Base-by-base conservation (phyloP, 2,797 vertebrate genomes). In the Platyrinchus mystaceus region DNA sequence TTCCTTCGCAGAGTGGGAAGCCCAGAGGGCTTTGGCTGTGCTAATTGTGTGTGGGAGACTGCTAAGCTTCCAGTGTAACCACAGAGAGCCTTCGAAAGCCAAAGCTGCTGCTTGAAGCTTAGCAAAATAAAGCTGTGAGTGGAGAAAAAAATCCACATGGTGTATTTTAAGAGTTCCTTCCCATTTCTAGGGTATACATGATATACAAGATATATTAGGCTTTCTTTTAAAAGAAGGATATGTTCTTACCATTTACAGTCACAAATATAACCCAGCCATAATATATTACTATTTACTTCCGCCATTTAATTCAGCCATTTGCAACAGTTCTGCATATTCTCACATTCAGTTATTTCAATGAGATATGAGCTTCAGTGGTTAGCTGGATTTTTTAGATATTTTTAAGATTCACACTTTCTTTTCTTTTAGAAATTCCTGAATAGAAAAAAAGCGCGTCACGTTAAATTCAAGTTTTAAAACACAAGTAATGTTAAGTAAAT, bases 121-220 rank as follows among this genome's bases (percentile, higher is more conserved):
- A 47, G 6, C 16, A 60, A 82, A 90, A 82, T 55, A 68, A 77
- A 84, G 34, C 28, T 46, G 20, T 28, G 67, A 53, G 27, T 20
- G 32, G 49, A 89, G 34, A 56, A 91, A 56, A 77, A 79, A 55
- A 26, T 8, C 11, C 37, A 59, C 8, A 56, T 9, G 0, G 6
- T 37, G 5, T 80, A 47, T 94, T 95, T 81, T 84, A 73, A 67
- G 67, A 89, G 21, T 94, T 86, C 44, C 85, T 93, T 96, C 83
- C 49, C 27, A 50, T 82, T 91, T 93, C 36, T 88, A 36, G 14
- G 28, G 10, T 5, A 49, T 49, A 39, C 3, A 21, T 49, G 28
- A 26, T 21, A 55, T 6, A 30, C 12, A 78, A 60, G 58, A 84
- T 73, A 34, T 26, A 34, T 44, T 63, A 56, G 17, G 4, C 10